Percentiles rank a stretch among this genome's conserved stretches.
Evolutionary conservation across 2,797 vertebrate genomes (phyloP).

Genomic region (Spinibarbus caldwelli): DNA sequence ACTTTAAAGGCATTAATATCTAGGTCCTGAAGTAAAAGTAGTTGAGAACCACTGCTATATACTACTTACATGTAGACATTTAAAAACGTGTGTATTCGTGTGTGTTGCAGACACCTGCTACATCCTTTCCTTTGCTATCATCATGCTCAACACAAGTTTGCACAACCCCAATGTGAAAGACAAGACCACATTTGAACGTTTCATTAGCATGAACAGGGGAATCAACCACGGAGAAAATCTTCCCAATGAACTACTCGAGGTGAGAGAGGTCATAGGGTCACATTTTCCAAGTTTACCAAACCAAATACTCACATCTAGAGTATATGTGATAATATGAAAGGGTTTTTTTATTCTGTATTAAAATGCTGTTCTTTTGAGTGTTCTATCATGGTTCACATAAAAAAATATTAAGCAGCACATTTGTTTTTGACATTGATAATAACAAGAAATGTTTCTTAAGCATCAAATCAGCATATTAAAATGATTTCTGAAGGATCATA

Average conservation of each 20-base stretch:
- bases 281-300: background rate
- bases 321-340: background rate
- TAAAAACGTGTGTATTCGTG: background rate
- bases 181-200: conserved; percentile 85
- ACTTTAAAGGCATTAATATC: background rate
- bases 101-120: conserved; percentile 88
- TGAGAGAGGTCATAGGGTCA: conserved; percentile 56
- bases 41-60: background rate
- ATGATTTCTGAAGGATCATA: background rate
- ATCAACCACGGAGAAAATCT: conserved; percentile 88
- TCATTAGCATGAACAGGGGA: conserved; percentile 89
- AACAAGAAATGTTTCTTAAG: background rate
- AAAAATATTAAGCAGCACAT: background rate
- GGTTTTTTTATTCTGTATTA: background rate
- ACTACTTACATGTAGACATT: background rate
- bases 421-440: background rate
- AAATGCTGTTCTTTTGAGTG: background rate
- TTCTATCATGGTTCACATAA: background rate
- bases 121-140: conserved; percentile 91
- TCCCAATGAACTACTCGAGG: conserved; percentile 81
- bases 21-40: background rate
- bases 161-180: conserved; percentile 95
- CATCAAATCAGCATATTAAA: background rate
- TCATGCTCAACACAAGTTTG: conserved; percentile 96
- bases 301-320: background rate